Conservation (phyloP, 2,797 vertebrate genomes). For the Erpetoichthys calabaricus region DNA sequence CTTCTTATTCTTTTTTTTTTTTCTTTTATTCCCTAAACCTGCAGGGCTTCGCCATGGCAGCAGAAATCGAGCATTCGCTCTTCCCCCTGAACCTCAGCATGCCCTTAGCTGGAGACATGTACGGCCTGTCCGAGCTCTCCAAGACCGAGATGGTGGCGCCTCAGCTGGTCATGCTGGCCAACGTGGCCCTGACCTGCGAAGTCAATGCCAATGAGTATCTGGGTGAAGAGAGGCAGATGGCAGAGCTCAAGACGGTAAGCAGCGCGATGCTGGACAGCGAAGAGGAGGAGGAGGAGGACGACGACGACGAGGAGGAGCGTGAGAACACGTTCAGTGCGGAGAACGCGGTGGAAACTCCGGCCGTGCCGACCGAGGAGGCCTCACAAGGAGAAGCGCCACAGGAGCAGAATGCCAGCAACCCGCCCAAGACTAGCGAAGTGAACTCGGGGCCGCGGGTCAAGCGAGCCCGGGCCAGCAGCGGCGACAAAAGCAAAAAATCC, state of each 20-base stretch:
- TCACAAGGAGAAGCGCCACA: not conserved
- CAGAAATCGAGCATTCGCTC: constrained; percentile 67
- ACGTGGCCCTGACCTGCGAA: constrained; percentile 71
- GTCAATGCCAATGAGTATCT: constrained; percentile 52
- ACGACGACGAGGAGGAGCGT: constrained; percentile 37
- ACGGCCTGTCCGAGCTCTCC: constrained; percentile 61
- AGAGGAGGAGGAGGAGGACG: constrained; percentile 49
- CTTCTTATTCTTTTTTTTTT: constrained; percentile 7
- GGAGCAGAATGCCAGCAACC: too few relatives aligned
- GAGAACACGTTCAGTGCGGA: constrained; percentile 21
- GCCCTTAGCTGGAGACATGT: constrained; percentile 54
- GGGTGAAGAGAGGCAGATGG: constrained; percentile 83
- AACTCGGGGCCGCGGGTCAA: not conserved
- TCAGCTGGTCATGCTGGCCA: constrained; percentile 91
- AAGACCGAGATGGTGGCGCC: constrained; percentile 69
- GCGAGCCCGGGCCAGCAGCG: constrained; percentile 7
- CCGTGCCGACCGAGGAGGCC: not conserved
- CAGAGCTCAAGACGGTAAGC: constrained; percentile 79
- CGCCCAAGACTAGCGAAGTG: too few relatives aligned
- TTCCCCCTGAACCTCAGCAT: constrained; percentile 50
- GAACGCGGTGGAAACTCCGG: constrained; percentile 31
- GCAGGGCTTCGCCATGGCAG: constrained; percentile 53
- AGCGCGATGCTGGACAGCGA: constrained; percentile 81
- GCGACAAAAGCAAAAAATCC: constrained; percentile 55
- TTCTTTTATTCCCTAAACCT: constrained; percentile 24